phyloP scores from a whole-genome alignment of 53 echinoderm and acorn worm species.

The Paracentrotus lividus region DNA sequence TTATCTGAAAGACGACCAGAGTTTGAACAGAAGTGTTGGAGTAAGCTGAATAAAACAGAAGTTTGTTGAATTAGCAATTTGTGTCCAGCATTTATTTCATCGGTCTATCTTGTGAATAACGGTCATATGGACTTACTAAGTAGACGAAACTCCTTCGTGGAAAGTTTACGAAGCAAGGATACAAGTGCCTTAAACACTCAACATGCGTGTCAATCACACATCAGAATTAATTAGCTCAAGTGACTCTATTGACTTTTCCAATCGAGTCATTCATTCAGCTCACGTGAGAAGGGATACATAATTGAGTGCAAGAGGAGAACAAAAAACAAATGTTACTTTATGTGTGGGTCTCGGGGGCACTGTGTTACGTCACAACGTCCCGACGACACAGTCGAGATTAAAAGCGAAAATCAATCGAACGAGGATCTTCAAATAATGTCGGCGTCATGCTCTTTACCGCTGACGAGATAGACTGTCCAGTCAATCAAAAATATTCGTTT shows the following conservation, averaged over 20 bases:
- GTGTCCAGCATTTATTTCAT: too few species aligned
- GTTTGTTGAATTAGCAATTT: too few species aligned
- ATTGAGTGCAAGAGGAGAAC: neutral
- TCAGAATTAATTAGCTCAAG: conserved; percentile 30
- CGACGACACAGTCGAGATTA: neutral
- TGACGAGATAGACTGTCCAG: neutral
- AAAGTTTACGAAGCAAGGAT: conserved; percentile 4
- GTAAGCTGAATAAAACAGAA: too few species aligned
- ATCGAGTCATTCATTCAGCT: conserved; percentile 37
- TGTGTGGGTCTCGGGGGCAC: conserved; percentile 13
- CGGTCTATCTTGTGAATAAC: too few species aligned
- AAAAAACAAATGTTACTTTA: neutral
- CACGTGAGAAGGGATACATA: conserved; percentile 17
- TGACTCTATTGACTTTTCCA: conserved; percentile 32
- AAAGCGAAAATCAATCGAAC: neutral
- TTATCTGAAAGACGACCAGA: too few species aligned
- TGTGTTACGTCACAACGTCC: neutral
- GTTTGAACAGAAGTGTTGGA: too few species aligned
- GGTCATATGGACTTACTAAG: too few species aligned
- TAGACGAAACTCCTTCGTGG: conserved; percentile 1
- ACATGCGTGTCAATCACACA: conserved; percentile 35
- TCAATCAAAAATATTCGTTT: neutral
- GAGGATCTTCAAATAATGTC: neutral
- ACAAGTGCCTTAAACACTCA: neutral
- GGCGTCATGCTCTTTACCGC: neutral